Conservation (phyloP, 2,797 vertebrate species). For the Neopelma chrysocephalum region DNA sequence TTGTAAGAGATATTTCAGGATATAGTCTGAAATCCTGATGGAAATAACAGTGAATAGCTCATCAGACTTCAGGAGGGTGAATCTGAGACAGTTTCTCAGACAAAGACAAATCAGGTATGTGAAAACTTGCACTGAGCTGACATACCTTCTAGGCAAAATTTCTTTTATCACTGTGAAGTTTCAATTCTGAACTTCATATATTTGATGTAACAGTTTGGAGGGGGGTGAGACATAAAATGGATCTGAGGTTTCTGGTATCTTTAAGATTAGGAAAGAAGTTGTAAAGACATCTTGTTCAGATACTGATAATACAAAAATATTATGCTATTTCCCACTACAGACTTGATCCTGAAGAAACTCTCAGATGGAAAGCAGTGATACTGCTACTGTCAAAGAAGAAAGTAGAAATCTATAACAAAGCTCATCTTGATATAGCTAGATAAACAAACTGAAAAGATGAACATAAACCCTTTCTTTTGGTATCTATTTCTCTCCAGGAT, state of each 20-base stretch:
- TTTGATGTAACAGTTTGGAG: slow-evolving; percentile 38
- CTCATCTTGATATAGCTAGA: neutral
- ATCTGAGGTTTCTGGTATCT: slow-evolving; percentile 43
- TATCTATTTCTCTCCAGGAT: neutral
- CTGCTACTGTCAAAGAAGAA: neutral
- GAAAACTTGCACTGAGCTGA: slow-evolving; percentile 37
- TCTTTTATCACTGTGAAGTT: slow-evolving; percentile 43
- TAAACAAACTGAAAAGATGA: neutral
- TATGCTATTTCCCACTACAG: slow-evolving; percentile 6
- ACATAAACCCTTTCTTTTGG: neutral
- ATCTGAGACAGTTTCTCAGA: slow-evolving; percentile 12
- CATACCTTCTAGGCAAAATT: slow-evolving; percentile 50
- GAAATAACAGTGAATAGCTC: slow-evolving; percentile 30
- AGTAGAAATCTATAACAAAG: neutral
- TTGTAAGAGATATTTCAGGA: neutral
- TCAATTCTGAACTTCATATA: slow-evolving; percentile 47
- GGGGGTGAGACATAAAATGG: slow-evolving; percentile 43
- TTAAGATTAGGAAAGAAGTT: slow-evolving; percentile 62
- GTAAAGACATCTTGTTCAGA: slow-evolving; percentile 67
- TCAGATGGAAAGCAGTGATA: slow-evolving; percentile 15
- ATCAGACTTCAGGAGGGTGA: slow-evolving; percentile 50
- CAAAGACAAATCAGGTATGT: slow-evolving; percentile 53
- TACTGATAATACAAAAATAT: slow-evolving; percentile 40
- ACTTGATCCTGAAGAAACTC: slow-evolving; percentile 30
- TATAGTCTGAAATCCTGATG: slow-evolving; percentile 39